Conservation (phyloP, 2,113 vertebrate species). For the Actenoides hombroni region DNA sequence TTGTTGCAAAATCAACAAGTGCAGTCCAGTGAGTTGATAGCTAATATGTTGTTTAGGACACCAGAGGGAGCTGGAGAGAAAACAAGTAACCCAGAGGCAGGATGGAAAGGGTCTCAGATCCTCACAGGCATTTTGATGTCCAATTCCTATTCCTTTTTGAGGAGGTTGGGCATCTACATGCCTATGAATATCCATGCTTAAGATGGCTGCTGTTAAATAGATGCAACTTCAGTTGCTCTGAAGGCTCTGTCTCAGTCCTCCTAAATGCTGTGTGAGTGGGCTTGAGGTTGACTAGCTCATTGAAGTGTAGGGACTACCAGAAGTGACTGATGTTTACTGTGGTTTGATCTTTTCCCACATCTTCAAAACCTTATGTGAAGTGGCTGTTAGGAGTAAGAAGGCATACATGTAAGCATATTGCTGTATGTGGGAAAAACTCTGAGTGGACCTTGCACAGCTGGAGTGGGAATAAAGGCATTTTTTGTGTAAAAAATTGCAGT, state of each 20-base stretch:
- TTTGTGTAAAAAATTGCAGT: neutral
- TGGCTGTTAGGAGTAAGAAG: neutral
- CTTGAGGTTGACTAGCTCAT: neutral
- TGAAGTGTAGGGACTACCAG: neutral
- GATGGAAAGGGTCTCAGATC: neutral
- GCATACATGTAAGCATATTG: neutral
- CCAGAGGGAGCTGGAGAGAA: neutral
- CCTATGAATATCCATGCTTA: neutral
- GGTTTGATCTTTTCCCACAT: neutral
- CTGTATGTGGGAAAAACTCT: neutral
- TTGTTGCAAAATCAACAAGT: neutral
- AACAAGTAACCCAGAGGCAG: neutral
- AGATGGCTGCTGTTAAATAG: neutral
- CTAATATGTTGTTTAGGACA: neutral
- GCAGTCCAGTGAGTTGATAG: neutral
- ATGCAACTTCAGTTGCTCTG: neutral
- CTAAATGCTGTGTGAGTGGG: neutral
- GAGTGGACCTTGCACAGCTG: neutral
- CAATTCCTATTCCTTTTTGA: accelerated
- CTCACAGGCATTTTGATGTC: neutral
- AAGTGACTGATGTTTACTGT: neutral
- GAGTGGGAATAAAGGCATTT: neutral
- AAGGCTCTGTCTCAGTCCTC: neutral
- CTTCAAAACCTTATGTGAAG: neutral
- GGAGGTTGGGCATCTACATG: neutral